Base-by-base conservation (phyloP, 1,140 invertebrate genomes). In the Pseudomyrmex sp. region DNA sequence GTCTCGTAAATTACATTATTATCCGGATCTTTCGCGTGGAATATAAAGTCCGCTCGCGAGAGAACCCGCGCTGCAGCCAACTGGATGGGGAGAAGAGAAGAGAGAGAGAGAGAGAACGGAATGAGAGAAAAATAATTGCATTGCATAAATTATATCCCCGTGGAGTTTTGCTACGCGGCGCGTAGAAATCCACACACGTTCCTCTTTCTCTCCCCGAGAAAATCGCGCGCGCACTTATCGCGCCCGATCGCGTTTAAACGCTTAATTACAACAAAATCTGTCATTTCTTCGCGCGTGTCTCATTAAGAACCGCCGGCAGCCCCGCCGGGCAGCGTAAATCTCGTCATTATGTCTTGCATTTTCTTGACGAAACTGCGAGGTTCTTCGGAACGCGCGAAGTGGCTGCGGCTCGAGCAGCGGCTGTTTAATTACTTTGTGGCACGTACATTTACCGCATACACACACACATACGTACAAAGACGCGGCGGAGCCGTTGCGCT, bases 371-470 rank as follows among this genome's bases (percentile, higher is more conserved):
- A 83, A 83, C 61, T 66, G 48, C 86, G 20, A 80, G 82, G 46
- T 68, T 79, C 52, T 15, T 54, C n/a, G 50, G 61, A 52, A 83
- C 50, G 66, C 76, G 68, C 56, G 66, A 82, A 88, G 87, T 85
- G 86, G 76, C 84, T 79, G 77, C 50, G 77, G 56, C 84, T 62
- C 87, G 87, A 88, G 88, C 88, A 89, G 75, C 87, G 85, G 80
- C 66, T 74, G 87, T 83, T 89, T 89, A 89, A 89, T 89, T 89
- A 89, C 84, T 73, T 76, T 66, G 84, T 61, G 63, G 66, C 84
- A 84, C 79, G 62, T 85, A 85, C 59, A 72, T 48, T 48, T 48
- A 77, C 50, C 48, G 12, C 54, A 8, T 3, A 35, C 13, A 79
- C 48, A 44, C 48, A 62, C 18, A 62, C 18, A 54, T 3, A 13